phyloP scores from a whole-genome alignment of 1,140 invertebrate genomes.

The Phthorimaea operculella region DNA sequence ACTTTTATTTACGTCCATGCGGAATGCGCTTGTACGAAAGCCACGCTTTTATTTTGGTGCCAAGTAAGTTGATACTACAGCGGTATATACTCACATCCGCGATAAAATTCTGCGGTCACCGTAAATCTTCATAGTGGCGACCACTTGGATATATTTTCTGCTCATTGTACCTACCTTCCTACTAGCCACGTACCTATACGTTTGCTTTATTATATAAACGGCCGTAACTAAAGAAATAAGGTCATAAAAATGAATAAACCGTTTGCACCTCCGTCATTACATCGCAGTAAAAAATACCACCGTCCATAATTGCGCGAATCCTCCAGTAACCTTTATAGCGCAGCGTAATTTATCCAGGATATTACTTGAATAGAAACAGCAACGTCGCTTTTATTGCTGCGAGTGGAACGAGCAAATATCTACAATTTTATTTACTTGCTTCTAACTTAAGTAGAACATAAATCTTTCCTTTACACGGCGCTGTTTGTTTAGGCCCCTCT shows the following conservation, averaged over 20 bases:
- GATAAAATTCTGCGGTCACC: too few relatives aligned
- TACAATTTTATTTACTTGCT: background rate
- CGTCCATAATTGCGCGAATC: slow-evolving; percentile 30
- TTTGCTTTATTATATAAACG: too few relatives aligned
- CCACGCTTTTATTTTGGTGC: background rate
- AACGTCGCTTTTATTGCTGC: slow-evolving; percentile 24
- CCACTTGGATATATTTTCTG: too few relatives aligned
- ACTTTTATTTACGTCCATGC: slow-evolving; percentile 8
- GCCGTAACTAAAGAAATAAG: too few relatives aligned
- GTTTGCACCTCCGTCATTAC: slow-evolving; percentile 28
- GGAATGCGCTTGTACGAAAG: background rate
- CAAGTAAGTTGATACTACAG: background rate
- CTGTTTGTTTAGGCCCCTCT: slow-evolving; percentile 15
- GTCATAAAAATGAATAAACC: too few relatives aligned
- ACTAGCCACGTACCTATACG: too few relatives aligned
- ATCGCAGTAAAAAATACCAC: slow-evolving; percentile 27
- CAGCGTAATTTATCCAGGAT: slow-evolving; percentile 32
- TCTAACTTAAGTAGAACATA: slow-evolving; percentile 12
- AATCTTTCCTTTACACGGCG: slow-evolving; percentile 16
- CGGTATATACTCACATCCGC: too few relatives aligned
- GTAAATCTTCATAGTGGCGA: too few relatives aligned
- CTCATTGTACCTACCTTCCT: too few relatives aligned
- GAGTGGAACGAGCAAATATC: slow-evolving; percentile 1
- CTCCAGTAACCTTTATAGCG: slow-evolving; percentile 28
- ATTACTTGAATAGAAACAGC: slow-evolving; percentile 30